Evolutionary conservation across 2,888 invertebrate species (phyloP).

Genomic region (Vesta saturnalis): DNA sequence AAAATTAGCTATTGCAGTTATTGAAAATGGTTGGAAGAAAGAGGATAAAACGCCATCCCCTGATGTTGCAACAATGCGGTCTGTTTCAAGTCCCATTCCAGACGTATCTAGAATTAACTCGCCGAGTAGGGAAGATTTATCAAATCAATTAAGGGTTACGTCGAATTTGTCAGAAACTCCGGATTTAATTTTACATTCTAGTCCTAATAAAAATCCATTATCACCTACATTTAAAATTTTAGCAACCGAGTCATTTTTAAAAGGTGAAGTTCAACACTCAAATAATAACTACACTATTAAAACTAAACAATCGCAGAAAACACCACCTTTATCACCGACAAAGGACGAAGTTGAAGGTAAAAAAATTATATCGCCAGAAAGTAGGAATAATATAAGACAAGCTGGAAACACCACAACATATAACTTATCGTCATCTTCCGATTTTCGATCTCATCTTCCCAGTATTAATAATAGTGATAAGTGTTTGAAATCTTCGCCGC

Average conservation of each 20-base stretch:
- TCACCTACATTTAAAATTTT: slow-evolving; percentile 36
- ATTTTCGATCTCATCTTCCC: slow-evolving; percentile 56
- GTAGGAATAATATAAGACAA: slow-evolving; percentile 71
- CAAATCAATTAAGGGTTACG: slow-evolving; percentile 39
- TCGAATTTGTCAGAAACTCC: slow-evolving; percentile 60
- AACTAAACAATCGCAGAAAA: slow-evolving; percentile 11
- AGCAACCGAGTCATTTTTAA: slow-evolving; percentile 39
- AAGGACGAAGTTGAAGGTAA: slow-evolving; percentile 36
- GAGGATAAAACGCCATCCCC: slow-evolving; percentile 26
- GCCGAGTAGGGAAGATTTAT: slow-evolving; percentile 37
- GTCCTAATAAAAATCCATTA: slow-evolving; percentile 44
- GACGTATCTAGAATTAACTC: slow-evolving; percentile 56
- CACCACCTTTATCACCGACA: slow-evolving; percentile 35
- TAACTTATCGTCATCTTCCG: slow-evolving; percentile 64
- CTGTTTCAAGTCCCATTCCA: slow-evolving; percentile 55
- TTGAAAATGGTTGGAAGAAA: slow-evolving; percentile 27
- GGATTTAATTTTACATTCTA: slow-evolving; percentile 63
- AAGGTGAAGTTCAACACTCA: slow-evolving; percentile 41
- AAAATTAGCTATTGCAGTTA: slow-evolving; percentile 14
- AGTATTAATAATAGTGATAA: slow-evolving; percentile 41
- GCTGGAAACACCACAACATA: slow-evolving; percentile 75
- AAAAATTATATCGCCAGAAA: slow-evolving; percentile 44
- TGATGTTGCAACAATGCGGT: slow-evolving; percentile 15
- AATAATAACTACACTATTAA: slow-evolving; percentile 28
- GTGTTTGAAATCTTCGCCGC: slow-evolving; percentile 6